These are phyloP conservation scores for Eupithecia insigniata DNA, from an alignment of 2,888 invertebrate species.

Conservation along the genomic window DNA sequence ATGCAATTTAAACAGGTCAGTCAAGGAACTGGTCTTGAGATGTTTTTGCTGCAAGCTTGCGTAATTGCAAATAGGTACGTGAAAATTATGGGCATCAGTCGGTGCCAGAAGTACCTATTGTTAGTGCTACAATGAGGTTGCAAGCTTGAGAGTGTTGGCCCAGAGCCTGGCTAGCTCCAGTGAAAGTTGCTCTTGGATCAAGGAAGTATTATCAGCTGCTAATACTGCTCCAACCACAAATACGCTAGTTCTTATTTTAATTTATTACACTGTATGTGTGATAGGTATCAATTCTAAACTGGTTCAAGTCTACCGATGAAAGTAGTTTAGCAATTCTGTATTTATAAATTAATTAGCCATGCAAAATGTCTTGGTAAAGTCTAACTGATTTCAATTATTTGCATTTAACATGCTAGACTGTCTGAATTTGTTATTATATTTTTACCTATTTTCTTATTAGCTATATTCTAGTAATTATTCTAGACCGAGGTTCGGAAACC, in stretches of 20 bases:
- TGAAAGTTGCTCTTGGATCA: constrained; percentile 78
- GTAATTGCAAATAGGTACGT: constrained; percentile 53
- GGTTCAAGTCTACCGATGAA: background rate
- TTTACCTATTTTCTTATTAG: background rate
- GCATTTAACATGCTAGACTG: background rate
- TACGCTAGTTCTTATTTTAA: constrained; percentile 41
- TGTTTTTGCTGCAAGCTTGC: constrained; percentile 55
- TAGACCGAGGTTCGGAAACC: background rate
- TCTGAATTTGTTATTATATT: background rate
- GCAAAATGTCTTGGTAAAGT: background rate
- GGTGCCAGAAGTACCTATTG: constrained; percentile 35
- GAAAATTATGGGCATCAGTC: constrained; percentile 44
- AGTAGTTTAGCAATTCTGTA: background rate
- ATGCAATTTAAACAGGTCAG: constrained; percentile 42
- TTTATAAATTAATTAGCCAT: background rate
- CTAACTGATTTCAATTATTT: background rate
- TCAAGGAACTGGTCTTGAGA: constrained; percentile 47
- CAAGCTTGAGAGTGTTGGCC: constrained; percentile 47
- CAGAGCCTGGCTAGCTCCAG: constrained; percentile 51
- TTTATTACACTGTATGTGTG: background rate
- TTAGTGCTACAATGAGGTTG: constrained; percentile 44
- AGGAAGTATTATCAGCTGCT: constrained; percentile 69
- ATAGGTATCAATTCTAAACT: background rate
- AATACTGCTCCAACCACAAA: constrained; percentile 59
- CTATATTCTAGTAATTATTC: background rate